Evolutionary conservation across 2,888 invertebrate genomes (phyloP).

Genomic region (Dryobotodes eremita): DNA sequence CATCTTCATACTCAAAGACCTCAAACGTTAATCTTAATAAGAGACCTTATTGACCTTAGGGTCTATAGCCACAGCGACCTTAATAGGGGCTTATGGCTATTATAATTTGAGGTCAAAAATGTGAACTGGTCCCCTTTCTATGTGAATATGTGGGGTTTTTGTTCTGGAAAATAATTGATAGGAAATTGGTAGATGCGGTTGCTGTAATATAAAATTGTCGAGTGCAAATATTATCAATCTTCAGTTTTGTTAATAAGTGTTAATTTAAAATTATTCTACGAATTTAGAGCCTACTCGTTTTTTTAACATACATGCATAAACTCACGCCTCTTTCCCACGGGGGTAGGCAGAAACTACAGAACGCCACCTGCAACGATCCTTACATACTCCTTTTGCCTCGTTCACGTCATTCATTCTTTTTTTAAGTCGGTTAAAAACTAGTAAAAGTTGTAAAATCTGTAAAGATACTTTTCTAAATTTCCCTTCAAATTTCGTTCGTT

Average conservation of each 20-base stretch:
- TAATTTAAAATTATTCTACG: not conserved
- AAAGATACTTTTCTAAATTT: not conserved
- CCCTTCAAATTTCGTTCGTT: too few species aligned
- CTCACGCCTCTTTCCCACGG: too few species aligned
- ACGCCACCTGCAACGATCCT: too few species aligned
- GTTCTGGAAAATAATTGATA: slow-evolving; percentile 14
- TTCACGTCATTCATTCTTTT: not conserved
- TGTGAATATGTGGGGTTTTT: slow-evolving; percentile 20
- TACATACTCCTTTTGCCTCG: too few species aligned
- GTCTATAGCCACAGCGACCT: slow-evolving; percentile 44
- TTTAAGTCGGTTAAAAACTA: not conserved
- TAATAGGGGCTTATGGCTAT: slow-evolving; percentile 40
- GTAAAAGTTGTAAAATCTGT: not conserved
- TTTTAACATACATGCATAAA: too few species aligned
- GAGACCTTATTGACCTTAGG: slow-evolving; percentile 62
- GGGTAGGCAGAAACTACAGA: too few species aligned
- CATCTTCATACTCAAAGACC: slow-evolving; percentile 29
- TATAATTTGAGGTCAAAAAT: slow-evolving; percentile 58
- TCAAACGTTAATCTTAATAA: slow-evolving; percentile 56
- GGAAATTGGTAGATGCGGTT: not conserved
- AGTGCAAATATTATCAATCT: not conserved
- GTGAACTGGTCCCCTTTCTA: slow-evolving; percentile 55
- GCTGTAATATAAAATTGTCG: not conserved
- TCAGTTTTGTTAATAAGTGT: not conserved
- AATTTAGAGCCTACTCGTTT: not conserved